Evolutionary conservation across 35 echinoderm and acorn worm genomes (phyloP), one percentile per base, ranked within the genome.

Genomic region (Patiria miniata): DNA sequence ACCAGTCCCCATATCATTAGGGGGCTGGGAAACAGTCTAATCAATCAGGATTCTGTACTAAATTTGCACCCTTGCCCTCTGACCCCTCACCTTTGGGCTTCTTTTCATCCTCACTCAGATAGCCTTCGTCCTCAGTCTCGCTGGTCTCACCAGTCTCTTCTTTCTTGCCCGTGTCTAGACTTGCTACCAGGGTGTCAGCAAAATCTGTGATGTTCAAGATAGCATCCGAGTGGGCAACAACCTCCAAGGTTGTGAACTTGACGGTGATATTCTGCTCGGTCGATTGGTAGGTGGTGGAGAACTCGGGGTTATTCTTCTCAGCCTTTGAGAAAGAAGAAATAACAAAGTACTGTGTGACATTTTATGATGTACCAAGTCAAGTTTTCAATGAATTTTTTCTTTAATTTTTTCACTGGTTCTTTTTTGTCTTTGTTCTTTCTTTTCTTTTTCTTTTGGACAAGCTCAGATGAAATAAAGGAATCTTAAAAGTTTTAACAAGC

Each of bases 141-240:
- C 59, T 88, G 19, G 90, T 88, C 56, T 82, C 89, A 2, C 19
- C 56, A 18, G 61, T 47, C 52, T 87, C 82, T 52, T 87, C 68
- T 19, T 40, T 36, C 82, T 93, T 91, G n/a, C 84, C 82, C 0
- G 55, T 47, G 61, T 93, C 80, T 14, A 97, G 83, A 39, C 81
- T 88, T 8, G 96, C 92, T 16, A 99, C 92, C 16, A 99, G 52
- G 38, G 80, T 89, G 38, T 99, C 96, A 2, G 83, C 89, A 90
- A 99, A 99, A 34, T 88, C 89, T 55, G 93, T 94, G n/a, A 99
- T n/a, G 58, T 99, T 83, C 28, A 99, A 53, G 54, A 99, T 94
- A 40, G 96, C 96, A 32, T 99, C 92, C 10, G 86, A 88, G 83
- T 99, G 96, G 17, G 93, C 96, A 26, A 95, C 87, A 8, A 99